Evolutionary conservation across 2,113 vertebrate species (phyloP), one percentile per base, ranked within the genome.

Genomic region (Charina bottae): DNA sequence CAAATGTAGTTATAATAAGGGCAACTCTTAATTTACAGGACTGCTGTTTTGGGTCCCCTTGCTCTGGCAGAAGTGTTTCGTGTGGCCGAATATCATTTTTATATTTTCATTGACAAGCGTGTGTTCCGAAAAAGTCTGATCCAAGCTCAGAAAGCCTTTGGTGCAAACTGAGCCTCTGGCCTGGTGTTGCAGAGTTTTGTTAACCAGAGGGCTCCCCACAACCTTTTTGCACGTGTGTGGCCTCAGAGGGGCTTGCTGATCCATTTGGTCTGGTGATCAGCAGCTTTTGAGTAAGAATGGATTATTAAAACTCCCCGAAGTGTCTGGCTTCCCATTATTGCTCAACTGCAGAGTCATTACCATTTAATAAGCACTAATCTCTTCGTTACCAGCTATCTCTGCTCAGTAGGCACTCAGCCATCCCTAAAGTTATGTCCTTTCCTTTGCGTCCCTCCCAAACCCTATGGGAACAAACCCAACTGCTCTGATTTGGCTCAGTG

Each of bases 341-440:
- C 1, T 84, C 89, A 0, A 49, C 21, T 15, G 15, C 1, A 15
- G 0, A 94, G 90, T 46, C 93, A 93, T 88, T 91, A 3, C 0
- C 72, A 89, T 53, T 6, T 93, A 94, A 95, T 92, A 93, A 92
- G 91, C 21, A 64, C 92, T 93, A 92, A 96, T 95, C 94, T 17
- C 72, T 95, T 96, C 95, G 90, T 95, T 93, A 97, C 72, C 84
- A 1, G 49, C 59, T 93, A 85, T 21, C 28, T 91, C 89, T 2
- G 33, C 93, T 91, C 90, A 17, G 9, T 6, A 53, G 64, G 92
- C 93, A 96, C 93, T 95, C 93, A 93, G 92, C 68, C 90, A 1
- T 0, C 0, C 93, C 84, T 15, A 89, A 78, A 78, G 72, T 78
- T 21, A 78, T 78, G 72, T 33, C 72, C 33, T 42, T 78, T 78